Conservation (phyloP, 2,113 vertebrate genomes). For the Athene cunicularia region DNA sequence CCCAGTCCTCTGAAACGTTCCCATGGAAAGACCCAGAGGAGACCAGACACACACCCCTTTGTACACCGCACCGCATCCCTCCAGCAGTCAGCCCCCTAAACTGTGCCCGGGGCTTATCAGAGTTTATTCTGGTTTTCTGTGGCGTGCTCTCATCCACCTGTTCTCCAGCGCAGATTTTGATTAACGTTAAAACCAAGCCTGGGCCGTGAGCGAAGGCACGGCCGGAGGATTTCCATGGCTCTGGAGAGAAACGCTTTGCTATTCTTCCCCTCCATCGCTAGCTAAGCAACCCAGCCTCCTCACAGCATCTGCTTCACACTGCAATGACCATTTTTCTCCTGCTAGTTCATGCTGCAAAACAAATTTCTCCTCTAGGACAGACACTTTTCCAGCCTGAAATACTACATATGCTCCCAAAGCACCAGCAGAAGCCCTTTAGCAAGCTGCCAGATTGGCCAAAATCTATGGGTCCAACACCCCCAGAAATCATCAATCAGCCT, state of each 20-base stretch:
- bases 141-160: background rate
- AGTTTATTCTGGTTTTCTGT: background rate
- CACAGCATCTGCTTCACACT: background rate
- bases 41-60: background rate
- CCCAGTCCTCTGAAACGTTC: background rate
- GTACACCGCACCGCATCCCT: background rate
- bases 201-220: background rate
- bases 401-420: background rate
- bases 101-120: background rate
- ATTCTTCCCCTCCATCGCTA: background rate
- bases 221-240: background rate
- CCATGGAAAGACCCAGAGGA: background rate
- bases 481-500: background rate
- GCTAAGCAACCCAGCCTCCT: background rate
- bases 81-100: fast-evolving
- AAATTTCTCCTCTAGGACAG: conserved; percentile 6
- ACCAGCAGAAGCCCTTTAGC: background rate
- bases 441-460: background rate
- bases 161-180: background rate
- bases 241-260: background rate
- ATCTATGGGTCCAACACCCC: background rate
- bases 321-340: background rate
- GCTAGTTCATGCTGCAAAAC: conserved; percentile 8
- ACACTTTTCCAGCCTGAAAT: background rate
- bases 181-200: background rate